Evolutionary conservation across 2,888 invertebrate genomes (phyloP).

Genomic region (Eumerus sabulonum): DNA sequence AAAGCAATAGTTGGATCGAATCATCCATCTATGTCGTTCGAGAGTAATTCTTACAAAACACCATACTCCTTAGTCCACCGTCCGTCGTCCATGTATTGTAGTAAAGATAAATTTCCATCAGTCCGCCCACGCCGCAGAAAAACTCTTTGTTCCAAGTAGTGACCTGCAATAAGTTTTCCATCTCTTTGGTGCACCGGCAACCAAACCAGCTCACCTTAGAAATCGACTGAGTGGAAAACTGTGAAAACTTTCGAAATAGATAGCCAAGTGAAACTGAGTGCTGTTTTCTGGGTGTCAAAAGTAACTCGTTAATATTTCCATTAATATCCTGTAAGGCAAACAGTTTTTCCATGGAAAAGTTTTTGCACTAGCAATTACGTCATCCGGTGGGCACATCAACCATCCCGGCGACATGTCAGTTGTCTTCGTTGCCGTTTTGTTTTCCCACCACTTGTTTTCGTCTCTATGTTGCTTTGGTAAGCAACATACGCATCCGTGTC

Average conservation of each 20-base stretch:
- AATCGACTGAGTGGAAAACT: conserved; percentile 35
- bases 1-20: conserved; percentile 24
- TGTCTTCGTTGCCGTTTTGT: background rate
- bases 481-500: background rate
- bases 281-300: conserved; percentile 47
- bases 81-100: conserved; percentile 12
- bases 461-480: background rate
- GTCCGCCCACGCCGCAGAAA: conserved; percentile 1
- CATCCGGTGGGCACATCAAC: background rate
- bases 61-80: conserved; percentile 4
- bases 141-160: conserved; percentile 44
- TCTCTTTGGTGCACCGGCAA: background rate
- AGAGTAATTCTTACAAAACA: conserved; percentile 33
- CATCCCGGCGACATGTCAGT: conserved; percentile 4
- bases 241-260: too few relatives aligned
- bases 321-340: conserved; percentile 46
- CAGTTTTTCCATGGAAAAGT: conserved; percentile 15
- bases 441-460: too few relatives aligned
- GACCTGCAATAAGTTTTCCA: conserved; percentile 39
- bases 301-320: conserved; percentile 64
- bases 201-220: too few relatives aligned
- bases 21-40: conserved; percentile 54
- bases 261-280: conserved; percentile 16
- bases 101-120: conserved; percentile 40
- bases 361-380: conserved; percentile 30